Base-by-base conservation (phyloP, 2,797 vertebrate species). In the Labeo calbasu region DNA sequence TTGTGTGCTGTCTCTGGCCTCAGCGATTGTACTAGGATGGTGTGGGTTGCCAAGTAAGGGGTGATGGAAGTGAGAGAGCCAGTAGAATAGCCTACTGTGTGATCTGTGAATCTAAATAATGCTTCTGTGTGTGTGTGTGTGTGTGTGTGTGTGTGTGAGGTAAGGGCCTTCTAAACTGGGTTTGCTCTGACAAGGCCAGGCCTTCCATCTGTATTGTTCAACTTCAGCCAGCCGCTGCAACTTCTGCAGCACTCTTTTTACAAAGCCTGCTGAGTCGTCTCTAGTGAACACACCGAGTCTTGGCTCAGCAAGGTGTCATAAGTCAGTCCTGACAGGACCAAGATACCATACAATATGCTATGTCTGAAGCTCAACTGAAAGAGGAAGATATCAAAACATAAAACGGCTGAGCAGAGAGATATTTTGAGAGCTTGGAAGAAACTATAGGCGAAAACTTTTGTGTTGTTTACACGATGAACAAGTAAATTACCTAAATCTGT, bases 401-500 rank as follows among this genome's bases (percentile, higher is more conserved):
- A 51, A 50, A 71, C 51, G 17, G 63, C 53, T 14, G 57, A 79
- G 19, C 10, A 72, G 14, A 83, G 28, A 50, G 84, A 84, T 11
- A 43, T 10, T 73, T 15, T 28, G 40, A 66, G 69, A 61, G 43
- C 57, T 23, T 40, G 53, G 23, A 57, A 43, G 14, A 81, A 48
- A 32, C n/a, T 25, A 13, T 9, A 28, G 19, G 23, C 12, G n/a
- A 79, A 43, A 40, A 4, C 0, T 32, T 61, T 43, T 50, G 32
- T 21, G 59, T 23, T 61, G 66, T n/a, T n/a, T 46, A 36, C 61
- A 19, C 40, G 50, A 28, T 25, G 10, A 59, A 77, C 25, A 59
- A 77, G 51, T 78, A 71, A 48, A 48, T 85, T 88, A 85, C 88
- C 88, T 77, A 79, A 90, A 88, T 92, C 83, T 88, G 85, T 90